Percentiles rank a stretch among this genome's conserved stretches.
Evolutionary conservation across 1,140 invertebrate species (phyloP).

Genomic region (Pteromalus puparum): DNA sequence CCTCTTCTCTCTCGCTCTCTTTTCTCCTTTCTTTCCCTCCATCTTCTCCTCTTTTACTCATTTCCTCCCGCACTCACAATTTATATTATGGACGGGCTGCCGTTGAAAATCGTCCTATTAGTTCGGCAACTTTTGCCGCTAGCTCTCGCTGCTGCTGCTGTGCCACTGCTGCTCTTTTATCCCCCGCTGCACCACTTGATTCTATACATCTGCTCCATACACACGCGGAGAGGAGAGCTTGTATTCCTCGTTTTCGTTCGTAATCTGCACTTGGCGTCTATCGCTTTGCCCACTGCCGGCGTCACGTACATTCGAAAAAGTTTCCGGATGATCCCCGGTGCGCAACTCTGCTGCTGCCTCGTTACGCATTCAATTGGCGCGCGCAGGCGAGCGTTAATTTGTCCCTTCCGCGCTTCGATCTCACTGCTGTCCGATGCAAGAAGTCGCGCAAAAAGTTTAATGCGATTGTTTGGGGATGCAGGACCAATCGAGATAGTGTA

Average conservation of each 20-base stretch:
- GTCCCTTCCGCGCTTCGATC: background rate
- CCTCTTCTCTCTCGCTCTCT: constrained; percentile 19
- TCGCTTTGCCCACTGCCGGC: constrained; percentile 55
- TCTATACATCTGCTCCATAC: constrained; percentile 40
- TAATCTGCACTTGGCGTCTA: constrained; percentile 56
- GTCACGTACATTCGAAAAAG: constrained; percentile 58
- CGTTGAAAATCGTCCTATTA: constrained; percentile 74
- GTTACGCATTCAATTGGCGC: constrained; percentile 41
- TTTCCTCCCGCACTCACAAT: constrained; percentile 65
- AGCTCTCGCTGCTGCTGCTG: constrained; percentile 50
- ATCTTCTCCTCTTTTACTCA: constrained; percentile 24
- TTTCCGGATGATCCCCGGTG: constrained; percentile 53
- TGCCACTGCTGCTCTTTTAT: constrained; percentile 2
- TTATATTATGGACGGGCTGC: constrained; percentile 70
- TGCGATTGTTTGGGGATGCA: constrained; percentile 9
- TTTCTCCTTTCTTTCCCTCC: background rate
- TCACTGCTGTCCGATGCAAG: background rate
- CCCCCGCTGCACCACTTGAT: constrained; percentile 11
- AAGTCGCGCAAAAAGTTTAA: background rate
- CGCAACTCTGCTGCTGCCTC: constrained; percentile 43
- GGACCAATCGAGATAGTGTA: background rate
- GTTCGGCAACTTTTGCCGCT: constrained; percentile 72
- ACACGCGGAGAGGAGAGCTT: background rate
- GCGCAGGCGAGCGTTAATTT: constrained; percentile 21
- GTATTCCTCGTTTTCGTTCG: constrained; percentile 44